A percentile compares a stretch with the other conserved stretches of the same genome.
Evolutionary conservation across 2,888 invertebrate genomes (phyloP).

Genomic region (Pimpla rufipes): DNA sequence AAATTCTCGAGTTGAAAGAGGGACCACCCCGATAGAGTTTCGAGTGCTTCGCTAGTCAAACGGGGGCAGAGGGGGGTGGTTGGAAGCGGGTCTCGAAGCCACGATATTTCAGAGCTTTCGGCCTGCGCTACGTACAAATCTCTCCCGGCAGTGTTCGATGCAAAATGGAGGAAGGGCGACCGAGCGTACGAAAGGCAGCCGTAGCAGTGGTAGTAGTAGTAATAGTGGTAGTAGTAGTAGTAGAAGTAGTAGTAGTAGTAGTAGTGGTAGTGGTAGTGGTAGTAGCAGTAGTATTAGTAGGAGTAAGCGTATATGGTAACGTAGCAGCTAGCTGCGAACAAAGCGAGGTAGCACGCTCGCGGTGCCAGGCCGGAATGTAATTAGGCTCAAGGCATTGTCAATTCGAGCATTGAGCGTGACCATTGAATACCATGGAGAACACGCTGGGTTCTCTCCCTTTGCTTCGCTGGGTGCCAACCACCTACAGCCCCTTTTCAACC

Average conservation of each 20-base stretch:
- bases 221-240: constrained; percentile 62
- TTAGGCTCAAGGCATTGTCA: constrained; percentile 79
- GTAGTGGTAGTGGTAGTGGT: constrained; percentile 63
- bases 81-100: constrained; percentile 34
- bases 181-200: constrained; percentile 66
- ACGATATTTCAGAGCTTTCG: constrained; percentile 71
- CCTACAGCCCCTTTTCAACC: constrained; percentile 59
- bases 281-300: constrained; percentile 51
- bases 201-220: constrained; percentile 50
- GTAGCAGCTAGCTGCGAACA: constrained; percentile 49
- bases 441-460: constrained; percentile 72
- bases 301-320: constrained; percentile 13
- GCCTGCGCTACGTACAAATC: not conserved
- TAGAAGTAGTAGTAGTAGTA: constrained; percentile 63
- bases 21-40: constrained; percentile 43
- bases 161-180: constrained; percentile 27
- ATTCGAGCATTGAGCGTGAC: constrained; percentile 75
- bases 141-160: constrained; percentile 15
- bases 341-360: constrained; percentile 52
- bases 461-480: constrained; percentile 57
- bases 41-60: constrained; percentile 28
- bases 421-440: constrained; percentile 77
- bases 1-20: constrained; percentile 53
- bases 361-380: constrained; percentile 78
- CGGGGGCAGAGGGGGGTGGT: not conserved